phyloP scores from a whole-genome alignment of 1,140 invertebrate species.

The Contarinia nasturtii region DNA sequence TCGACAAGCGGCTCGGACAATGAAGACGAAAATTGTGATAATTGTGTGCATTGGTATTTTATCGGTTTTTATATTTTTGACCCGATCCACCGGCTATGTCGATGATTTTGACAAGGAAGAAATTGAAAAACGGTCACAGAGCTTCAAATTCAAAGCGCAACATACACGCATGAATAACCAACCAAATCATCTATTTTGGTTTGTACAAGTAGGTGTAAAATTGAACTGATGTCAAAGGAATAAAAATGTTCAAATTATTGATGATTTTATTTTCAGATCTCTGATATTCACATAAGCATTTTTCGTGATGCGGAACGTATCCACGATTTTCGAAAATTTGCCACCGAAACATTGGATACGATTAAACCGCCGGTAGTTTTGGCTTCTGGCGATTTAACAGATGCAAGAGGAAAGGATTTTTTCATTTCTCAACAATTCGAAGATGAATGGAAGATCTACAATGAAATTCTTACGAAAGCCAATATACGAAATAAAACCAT shows the following conservation, averaged over 20 bases:
- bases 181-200: slow-evolving; percentile 45
- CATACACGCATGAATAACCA: slow-evolving; percentile 29
- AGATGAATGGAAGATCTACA: slow-evolving; percentile 72
- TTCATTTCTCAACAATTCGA: slow-evolving; percentile 66
- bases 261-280: slow-evolving; percentile 38
- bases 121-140: too few relatives aligned
- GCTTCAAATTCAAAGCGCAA: slow-evolving; percentile 5
- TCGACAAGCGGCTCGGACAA: too few relatives aligned
- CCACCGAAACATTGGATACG: slow-evolving; percentile 45
- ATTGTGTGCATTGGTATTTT: too few relatives aligned
- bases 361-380: slow-evolving; percentile 67
- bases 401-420: slow-evolving; percentile 62
- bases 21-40: too few relatives aligned
- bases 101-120: too few relatives aligned
- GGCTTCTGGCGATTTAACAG: slow-evolving; percentile 75
- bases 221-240: background rate
- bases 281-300: slow-evolving; percentile 77
- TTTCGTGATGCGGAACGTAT: slow-evolving; percentile 58
- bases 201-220: slow-evolving; percentile 46
- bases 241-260: background rate
- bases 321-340: slow-evolving; percentile 62
- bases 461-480: slow-evolving; percentile 45
- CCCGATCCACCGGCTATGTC: too few relatives aligned
- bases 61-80: too few relatives aligned
- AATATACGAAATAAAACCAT: slow-evolving; percentile 45